Percentiles rank a stretch among this genome's conserved stretches.
These are phyloP conservation scores for Xylota sylvarum DNA, from an alignment of 2,888 invertebrate species.

Conservation along the genomic window DNA sequence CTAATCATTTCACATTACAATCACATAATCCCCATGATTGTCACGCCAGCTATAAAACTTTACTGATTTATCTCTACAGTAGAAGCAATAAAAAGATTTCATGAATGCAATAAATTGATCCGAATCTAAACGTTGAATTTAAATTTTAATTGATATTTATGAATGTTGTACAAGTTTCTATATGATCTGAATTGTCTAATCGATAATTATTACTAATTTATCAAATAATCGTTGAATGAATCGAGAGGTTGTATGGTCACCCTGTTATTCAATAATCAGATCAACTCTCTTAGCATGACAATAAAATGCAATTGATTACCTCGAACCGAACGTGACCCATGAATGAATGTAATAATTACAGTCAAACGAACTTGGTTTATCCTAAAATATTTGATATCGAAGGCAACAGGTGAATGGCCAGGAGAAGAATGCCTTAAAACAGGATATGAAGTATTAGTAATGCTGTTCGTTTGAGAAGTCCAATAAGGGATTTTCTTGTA, in stretches of 20 bases:
- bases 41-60: neutral
- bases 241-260: neutral
- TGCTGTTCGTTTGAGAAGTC: neutral
- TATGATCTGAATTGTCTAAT: conserved; percentile 5
- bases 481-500: neutral
- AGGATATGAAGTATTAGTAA: neutral
- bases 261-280: conserved; percentile 56
- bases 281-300: conserved; percentile 24
- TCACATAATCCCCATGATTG: too few species aligned
- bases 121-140: neutral
- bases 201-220: conserved; percentile 27
- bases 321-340: conserved; percentile 25
- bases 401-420: conserved; percentile 24
- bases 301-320: conserved; percentile 3
- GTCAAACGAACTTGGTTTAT: neutral
- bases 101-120: conserved; percentile 2
- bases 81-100: neutral
- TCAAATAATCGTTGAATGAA: neutral
- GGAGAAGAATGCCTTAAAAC: neutral
- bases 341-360: conserved; percentile 16
- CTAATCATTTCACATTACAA: too few species aligned
- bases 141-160: too few species aligned
- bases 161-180: neutral
- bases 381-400: neutral
- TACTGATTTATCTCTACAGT: neutral